phyloP scores from a whole-genome alignment of 64 coral and sea anemone species.

The Anthopleura sola region DNA sequence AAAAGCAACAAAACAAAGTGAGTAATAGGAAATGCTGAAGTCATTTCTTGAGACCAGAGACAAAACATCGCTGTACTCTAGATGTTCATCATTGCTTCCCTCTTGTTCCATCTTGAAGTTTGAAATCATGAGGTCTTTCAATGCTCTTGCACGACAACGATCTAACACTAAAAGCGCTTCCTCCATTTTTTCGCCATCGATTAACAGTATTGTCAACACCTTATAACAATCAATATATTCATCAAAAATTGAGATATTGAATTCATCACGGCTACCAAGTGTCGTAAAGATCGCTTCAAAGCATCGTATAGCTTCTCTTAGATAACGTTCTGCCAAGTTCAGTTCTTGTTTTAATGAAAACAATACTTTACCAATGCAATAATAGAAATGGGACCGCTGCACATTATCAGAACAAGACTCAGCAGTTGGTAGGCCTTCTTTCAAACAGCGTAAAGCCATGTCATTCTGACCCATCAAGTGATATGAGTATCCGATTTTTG shows the following conservation, averaged over 20 bases:
- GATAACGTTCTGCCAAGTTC: background rate
- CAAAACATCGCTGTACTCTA: background rate
- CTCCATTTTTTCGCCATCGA: too few relatives aligned
- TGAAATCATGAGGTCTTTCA: background rate
- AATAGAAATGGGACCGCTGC: background rate
- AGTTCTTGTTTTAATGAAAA: background rate
- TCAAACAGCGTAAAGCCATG: background rate
- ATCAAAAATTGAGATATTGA: background rate
- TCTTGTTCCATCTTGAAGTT: constrained; percentile 15
- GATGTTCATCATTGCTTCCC: background rate
- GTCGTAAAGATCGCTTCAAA: background rate
- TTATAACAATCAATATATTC: background rate
- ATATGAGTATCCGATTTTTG: background rate
- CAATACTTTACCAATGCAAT: background rate
- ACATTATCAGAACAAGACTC: background rate
- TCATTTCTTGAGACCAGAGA: background rate
- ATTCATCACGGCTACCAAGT: background rate
- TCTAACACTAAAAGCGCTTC: constrained; percentile 36
- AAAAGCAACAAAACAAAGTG: background rate
- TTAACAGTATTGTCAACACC: background rate
- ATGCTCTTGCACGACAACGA: constrained; percentile 37
- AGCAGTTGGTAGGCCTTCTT: background rate
- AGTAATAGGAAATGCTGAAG: background rate
- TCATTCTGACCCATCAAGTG: background rate
- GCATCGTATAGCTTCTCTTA: background rate